These are phyloP conservation scores for Tragelaphus oryx DNA, from an alignment of 2,797 vertebrate genomes.

Conservation along the genomic window DNA sequence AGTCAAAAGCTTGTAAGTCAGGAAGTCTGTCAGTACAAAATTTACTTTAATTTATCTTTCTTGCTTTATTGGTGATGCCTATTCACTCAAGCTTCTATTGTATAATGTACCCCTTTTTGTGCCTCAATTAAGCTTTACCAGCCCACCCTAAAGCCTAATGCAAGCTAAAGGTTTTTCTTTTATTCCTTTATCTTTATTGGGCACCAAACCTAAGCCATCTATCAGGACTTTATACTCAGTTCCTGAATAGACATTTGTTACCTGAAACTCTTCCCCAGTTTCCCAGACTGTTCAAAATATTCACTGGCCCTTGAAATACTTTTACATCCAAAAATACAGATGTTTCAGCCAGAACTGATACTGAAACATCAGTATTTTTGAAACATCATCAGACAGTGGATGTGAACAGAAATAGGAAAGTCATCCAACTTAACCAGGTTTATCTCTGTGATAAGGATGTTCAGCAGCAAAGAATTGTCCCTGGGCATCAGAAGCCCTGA, in stretches of 20 bases:
- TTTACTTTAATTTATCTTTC: conserved; percentile 45
- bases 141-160: conserved; percentile 69
- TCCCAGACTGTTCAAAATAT: conserved; percentile 59
- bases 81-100: conserved; percentile 9
- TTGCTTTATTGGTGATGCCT: not conserved
- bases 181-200: conserved; percentile 69
- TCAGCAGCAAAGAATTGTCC: not conserved
- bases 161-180: conserved; percentile 71
- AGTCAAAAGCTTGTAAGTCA: conserved; percentile 21
- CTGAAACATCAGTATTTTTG: not conserved
- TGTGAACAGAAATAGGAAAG: conserved; percentile 53
- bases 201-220: conserved; percentile 64
- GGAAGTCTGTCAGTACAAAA: conserved; percentile 5
- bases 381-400: conserved; percentile 49
- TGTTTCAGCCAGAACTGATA: conserved; percentile 57
- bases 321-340: conserved; percentile 60
- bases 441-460: not conserved
- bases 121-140: conserved; percentile 73
- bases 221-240: conserved; percentile 55
- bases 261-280: conserved; percentile 66
- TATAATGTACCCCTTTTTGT: conserved; percentile 51
- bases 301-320: conserved; percentile 56
- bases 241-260: conserved; percentile 73
- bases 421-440: not conserved
- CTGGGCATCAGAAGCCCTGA: not conserved